Evolutionary conservation across 2,797 vertebrate genomes (phyloP), one percentile per base, ranked within the genome.

Genomic region (Merluccius polli): DNA sequence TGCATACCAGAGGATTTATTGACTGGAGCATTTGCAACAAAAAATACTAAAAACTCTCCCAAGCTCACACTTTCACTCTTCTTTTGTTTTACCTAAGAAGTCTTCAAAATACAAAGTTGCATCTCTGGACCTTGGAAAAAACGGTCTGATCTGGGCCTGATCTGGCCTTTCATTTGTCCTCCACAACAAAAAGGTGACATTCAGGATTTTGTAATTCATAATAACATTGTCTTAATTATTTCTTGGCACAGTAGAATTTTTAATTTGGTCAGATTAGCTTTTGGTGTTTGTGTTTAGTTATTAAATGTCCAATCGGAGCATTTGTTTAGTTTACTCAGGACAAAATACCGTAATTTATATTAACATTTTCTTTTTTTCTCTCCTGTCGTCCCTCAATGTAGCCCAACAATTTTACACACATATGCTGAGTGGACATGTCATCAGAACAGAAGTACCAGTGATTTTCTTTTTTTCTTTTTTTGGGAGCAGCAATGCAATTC

Each of bases 231-330:
- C 75, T 71, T 73, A 31, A 35, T 70, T 24, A 70, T 70, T 87
- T 91, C 16, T 90, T 92, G 90, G 89, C 90, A 91, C 90, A 36
- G 24, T 41, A 36, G 11, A 27, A 70, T 82, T 85, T 77, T 82
- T 82, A 30, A 81, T 92, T 91, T 91, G 88, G 89, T 90, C 81
- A 84, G 84, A 86, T 82, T 77, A 72, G 74, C 81, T 87, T 90
- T 90, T 89, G 89, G 85, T 83, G 73, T 59, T 59, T 72, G 21
- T 73, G 35, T 84, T 79, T 71, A 70, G 38, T 81, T 82, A 76
- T 76, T 73, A 65, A 59, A 59, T 24, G 52, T 85, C 85, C 52
- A 89, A 87, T 88, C 81, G 73, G 79, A 87, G 12, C 24, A 31
- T 68, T 30, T 76, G 71, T 76, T 86, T 83, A 76, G 81, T 69